phyloP scores from a whole-genome alignment of 2,113 vertebrate genomes.

The Clinocottus analis region DNA sequence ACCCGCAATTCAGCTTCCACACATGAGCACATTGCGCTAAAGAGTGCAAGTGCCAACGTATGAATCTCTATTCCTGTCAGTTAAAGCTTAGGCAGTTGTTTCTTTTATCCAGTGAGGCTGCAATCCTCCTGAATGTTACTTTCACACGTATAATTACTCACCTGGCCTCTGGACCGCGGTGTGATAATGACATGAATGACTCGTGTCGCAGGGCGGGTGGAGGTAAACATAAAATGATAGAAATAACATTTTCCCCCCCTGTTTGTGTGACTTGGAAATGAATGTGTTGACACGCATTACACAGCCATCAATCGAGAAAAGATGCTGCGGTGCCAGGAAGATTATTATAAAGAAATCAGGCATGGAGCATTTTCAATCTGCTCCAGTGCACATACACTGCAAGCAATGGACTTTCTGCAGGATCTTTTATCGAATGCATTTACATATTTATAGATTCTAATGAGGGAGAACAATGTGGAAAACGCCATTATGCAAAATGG shows the following conservation, averaged over 20 bases:
- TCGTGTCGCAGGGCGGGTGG: background rate
- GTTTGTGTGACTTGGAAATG: background rate
- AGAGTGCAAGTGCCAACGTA: background rate
- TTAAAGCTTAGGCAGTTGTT: background rate
- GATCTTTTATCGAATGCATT: background rate
- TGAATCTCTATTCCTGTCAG: background rate
- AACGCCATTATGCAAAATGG: background rate
- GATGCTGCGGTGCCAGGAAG: background rate
- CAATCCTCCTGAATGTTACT: background rate
- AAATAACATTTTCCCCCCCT: background rate
- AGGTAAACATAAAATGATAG: background rate
- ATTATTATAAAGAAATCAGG: background rate
- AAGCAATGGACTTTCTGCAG: background rate
- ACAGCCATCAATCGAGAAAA: background rate
- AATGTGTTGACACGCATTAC: background rate
- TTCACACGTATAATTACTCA: background rate
- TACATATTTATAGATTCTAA: background rate
- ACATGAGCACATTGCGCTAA: background rate
- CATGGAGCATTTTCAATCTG: background rate
- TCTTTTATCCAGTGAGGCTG: background rate
- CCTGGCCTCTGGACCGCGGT: background rate
- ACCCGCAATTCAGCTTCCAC: background rate
- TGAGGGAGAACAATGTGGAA: slow-evolving; percentile 2
- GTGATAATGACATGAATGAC: slow-evolving; percentile 4
- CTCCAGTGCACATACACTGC: background rate